phyloP scores from a whole-genome alignment of 1,140 invertebrate species.

The Plectus sambesii region DNA sequence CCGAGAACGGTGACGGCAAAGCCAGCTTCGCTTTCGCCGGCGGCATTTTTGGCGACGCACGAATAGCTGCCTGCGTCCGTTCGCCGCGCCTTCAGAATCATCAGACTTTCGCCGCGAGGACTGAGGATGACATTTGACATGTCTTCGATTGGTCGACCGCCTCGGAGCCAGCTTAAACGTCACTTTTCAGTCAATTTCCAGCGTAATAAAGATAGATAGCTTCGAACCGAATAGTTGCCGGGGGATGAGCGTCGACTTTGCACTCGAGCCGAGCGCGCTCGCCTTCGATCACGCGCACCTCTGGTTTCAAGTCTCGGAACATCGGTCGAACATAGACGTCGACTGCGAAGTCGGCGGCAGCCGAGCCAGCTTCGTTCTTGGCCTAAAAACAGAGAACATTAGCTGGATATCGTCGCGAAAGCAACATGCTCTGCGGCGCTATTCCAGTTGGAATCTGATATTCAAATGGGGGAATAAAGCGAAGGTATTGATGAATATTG shows the following conservation, averaged over 20 bases:
- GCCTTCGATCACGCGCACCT: slow-evolving; percentile 36
- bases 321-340: slow-evolving; percentile 32
- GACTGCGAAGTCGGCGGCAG: slow-evolving; percentile 33
- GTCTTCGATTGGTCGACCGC: slow-evolving; percentile 32
- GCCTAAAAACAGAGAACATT: too few species aligned
- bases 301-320: slow-evolving; percentile 15
- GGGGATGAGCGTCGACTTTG: slow-evolving; percentile 36
- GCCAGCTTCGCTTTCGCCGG: slow-evolving; percentile 36
- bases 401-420: too few species aligned
- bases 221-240: slow-evolving; percentile 23
- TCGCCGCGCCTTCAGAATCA: slow-evolving; percentile 47
- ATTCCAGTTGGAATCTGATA: too few species aligned
- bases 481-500: too few species aligned
- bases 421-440: too few species aligned
- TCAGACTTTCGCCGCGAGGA: slow-evolving; percentile 45
- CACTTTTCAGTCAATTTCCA: background rate
- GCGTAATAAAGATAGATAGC: slow-evolving; percentile 7
- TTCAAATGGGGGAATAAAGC: too few species aligned
- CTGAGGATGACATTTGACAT: slow-evolving; percentile 40
- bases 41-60: slow-evolving; percentile 50
- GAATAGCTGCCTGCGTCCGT: slow-evolving; percentile 50
- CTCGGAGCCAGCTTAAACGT: slow-evolving; percentile 31
- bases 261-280: slow-evolving; percentile 35
- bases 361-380: slow-evolving; percentile 36
- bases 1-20: background rate